Percentiles rank a stretch among this genome's conserved stretches.
These are phyloP conservation scores for Xestia sexstrigata DNA, from an alignment of 2,888 invertebrate species.

Conservation along the genomic window DNA sequence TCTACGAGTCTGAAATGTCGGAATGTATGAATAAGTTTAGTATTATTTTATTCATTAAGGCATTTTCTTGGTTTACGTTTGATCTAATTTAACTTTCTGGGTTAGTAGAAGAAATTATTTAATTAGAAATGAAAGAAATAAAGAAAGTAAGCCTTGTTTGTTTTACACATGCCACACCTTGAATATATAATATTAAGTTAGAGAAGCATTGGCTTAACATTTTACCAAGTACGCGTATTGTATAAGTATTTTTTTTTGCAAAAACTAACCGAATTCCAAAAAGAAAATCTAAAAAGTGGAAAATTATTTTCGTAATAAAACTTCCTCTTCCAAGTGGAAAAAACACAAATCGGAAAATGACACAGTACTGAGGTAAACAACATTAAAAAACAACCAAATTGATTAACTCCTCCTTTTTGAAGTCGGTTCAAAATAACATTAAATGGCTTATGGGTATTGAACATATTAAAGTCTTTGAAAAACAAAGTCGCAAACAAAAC, in stretches of 20 bases:
- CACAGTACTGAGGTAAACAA: not conserved
- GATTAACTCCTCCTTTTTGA: not conserved
- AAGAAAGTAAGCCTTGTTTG: not conserved
- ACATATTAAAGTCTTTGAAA: not conserved
- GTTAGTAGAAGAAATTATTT: not conserved
- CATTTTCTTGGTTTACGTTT: not conserved
- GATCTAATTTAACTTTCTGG: not conserved
- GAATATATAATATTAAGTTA: not conserved
- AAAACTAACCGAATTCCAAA: not conserved
- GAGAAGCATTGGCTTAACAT: not conserved
- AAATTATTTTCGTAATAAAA: not conserved
- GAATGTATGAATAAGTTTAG: constrained; percentile 11
- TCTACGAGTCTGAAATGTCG: not conserved
- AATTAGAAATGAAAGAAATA: not conserved
- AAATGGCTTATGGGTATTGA: not conserved
- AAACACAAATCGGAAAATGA: not conserved
- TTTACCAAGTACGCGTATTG: not conserved
- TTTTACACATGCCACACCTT: not conserved
- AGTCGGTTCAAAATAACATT: not conserved
- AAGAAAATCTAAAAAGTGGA: not conserved
- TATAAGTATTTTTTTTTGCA: not conserved
- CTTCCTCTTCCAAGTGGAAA: not conserved
- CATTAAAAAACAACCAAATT: not conserved
- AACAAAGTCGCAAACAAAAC: not conserved
- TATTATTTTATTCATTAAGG: constrained; percentile 11